Evolutionary conservation across 2,797 vertebrate genomes (phyloP), one percentile per base, ranked within the genome.

Genomic region (Pangasius mekongensis): DNA sequence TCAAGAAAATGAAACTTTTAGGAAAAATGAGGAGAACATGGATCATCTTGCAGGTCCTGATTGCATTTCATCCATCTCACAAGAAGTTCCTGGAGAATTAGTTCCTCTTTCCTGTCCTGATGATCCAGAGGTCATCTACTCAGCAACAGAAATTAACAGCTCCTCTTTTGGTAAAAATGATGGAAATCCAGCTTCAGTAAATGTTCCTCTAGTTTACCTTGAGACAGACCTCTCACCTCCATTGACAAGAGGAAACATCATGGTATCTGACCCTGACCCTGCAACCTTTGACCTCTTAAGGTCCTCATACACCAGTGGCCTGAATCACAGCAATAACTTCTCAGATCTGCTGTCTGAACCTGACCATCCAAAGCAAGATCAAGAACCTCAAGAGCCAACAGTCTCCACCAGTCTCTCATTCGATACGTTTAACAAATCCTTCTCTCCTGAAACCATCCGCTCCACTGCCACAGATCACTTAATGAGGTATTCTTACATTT

Each of bases 261-360:
- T 39, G 62, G 62, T 62, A 13, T 56, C 58, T 54, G 30, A 82
- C 58, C 33, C 76, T 33, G 64, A 83, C 20, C 5, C 60, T 49
- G 3, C 58, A 83, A 47, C 80, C 13, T 18, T 64, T 62, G 83
- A 91, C 69, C 84, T 69, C n/a, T 74, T 83, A 33, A 30, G 33
- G 11, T 39, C 62, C 67, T 87, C 89, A 36, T 8, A 69, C 10
- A 54, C 43, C 69, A 47, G 54, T 78, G 49, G 0, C 49, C 33
- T 22, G 52, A 33, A 83, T 60, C 54, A 39, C 67, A 66, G 33
- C 30, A 20, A n/a, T 27, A 76, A 69, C 3, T 30, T 39, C 11
- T 84, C 58, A 76, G 71, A 39, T 80, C 36, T 30, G 7, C 43
- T 73, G 6, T 78, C 62, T 67, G 62, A 33, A 71, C n/a, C n/a